Conservation (phyloP, 2,113 vertebrate genomes). For the Lasiurus borealis region DNA sequence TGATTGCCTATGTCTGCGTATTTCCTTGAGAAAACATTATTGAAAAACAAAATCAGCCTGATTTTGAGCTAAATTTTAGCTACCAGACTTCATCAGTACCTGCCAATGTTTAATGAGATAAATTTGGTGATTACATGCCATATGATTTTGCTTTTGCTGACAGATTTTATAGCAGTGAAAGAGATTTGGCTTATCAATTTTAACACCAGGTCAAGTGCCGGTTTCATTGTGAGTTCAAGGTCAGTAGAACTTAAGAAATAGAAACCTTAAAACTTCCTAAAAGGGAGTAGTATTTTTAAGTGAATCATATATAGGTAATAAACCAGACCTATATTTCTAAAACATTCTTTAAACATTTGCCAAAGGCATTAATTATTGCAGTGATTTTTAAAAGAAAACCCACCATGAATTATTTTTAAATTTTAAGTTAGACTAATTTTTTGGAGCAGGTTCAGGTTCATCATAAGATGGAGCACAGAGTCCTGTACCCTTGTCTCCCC, state of each 20-base stretch:
- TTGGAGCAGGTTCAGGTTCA: background rate
- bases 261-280: constrained; percentile 71
- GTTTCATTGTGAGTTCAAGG: background rate
- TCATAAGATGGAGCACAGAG: background rate
- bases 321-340: background rate
- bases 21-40: background rate
- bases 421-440: background rate
- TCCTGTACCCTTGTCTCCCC: background rate
- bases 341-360: background rate
- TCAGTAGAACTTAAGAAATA: background rate
- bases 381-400: background rate
- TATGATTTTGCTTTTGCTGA: constrained; percentile 81
- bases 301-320: background rate
- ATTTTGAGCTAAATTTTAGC: constrained; percentile 55
- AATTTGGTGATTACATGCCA: constrained; percentile 80
- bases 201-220: constrained; percentile 55
- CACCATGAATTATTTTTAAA: background rate
- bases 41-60: background rate
- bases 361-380: background rate
- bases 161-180: constrained; percentile 74
- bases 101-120: constrained; percentile 83
- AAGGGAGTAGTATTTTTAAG: background rate
- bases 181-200: constrained; percentile 76
- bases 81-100: constrained; percentile 62
- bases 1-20: background rate